Evolutionary conservation across 2,888 invertebrate genomes (phyloP), one percentile per base, ranked within the genome.

Genomic region (Meiosimyza platycephala): DNA sequence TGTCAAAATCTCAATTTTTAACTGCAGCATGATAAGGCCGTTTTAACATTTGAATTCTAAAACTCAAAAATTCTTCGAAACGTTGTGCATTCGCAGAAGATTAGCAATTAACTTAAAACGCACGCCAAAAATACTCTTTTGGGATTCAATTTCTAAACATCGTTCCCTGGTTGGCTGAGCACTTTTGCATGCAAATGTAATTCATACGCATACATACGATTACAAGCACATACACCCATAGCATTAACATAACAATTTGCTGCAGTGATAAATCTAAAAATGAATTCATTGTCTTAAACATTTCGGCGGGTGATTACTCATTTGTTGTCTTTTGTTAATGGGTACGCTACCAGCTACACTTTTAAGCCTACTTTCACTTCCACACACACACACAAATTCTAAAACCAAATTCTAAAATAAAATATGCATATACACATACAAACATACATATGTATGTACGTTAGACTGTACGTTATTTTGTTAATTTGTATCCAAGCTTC

Each of bases 251-350:
- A 15, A 28, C 28, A 28, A 57, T 57, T 57, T 57, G 11, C 22
- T 18, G 57, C 57, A 57, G 57, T 28, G 18, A 57, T 57, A 57
- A 18, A 57, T 57, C 28, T 15, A 57, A 57, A 57, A 22, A 28
- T 28, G 22, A 57, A 57, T 57, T 57, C 57, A 15, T 57, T 57
- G 57, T 57, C 57, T 57, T 57, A 28, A 57, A 57, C 28, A 57
- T 57, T 57, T 57, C 57, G 57, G 57, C 57, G 28, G 28, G 22
- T 57, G 57, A 28, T 57, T 18, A 22, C 22, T 28, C 28, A 57
- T 57, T 28, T 22, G 22, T 22, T 57, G 57, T 57, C 57, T 57
- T 22, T 28, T 28, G 28, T 28, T 57, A 22, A 18, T 55, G 13
- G 55, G 12, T 16, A 40, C 9, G 40, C 40, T 40, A 40, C 40